Percentiles rank a stretch among this genome's conserved stretches.
These are phyloP conservation scores for Mobula hypostoma DNA, from an alignment of 2,113 vertebrate species.

Conservation along the genomic window DNA sequence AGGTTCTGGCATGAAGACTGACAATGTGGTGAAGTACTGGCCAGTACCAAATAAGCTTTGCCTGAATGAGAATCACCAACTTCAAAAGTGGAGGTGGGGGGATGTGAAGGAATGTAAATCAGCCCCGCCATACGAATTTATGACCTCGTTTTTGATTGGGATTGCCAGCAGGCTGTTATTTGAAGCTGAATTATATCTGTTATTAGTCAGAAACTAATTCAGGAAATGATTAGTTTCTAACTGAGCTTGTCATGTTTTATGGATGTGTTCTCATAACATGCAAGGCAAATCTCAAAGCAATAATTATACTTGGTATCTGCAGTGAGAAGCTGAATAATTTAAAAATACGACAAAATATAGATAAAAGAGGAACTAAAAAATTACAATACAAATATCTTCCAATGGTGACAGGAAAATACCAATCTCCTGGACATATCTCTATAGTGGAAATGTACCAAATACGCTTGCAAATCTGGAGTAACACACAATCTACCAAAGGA, in stretches of 20 bases:
- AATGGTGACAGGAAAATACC: background rate
- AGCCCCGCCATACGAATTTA: background rate
- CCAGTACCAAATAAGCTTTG: background rate
- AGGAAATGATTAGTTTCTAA: conserved; percentile 28
- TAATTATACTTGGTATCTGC: conserved; percentile 3
- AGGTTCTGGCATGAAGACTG: background rate
- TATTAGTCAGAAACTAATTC: conserved; percentile 19
- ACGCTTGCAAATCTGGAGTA: background rate
- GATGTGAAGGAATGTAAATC: background rate
- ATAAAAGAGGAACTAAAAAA: background rate
- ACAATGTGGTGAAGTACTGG: background rate
- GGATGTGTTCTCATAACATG: background rate
- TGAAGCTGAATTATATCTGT: conserved; percentile 27
- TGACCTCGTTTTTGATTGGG: background rate
- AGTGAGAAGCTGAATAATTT: background rate
- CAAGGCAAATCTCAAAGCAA: background rate
- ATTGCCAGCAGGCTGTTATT: background rate
- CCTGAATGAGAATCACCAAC: background rate
- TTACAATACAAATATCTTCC: background rate
- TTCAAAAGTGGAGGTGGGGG: background rate
- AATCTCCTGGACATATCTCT: background rate
- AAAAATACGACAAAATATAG: background rate
- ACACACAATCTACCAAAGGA: too few species aligned
- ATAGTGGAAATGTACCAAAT: background rate
- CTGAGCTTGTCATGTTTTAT: conserved; percentile 2